These are phyloP conservation scores for Proterorhinus semilunaris DNA, from an alignment of 2,113 vertebrate genomes.

Conservation along the genomic window DNA sequence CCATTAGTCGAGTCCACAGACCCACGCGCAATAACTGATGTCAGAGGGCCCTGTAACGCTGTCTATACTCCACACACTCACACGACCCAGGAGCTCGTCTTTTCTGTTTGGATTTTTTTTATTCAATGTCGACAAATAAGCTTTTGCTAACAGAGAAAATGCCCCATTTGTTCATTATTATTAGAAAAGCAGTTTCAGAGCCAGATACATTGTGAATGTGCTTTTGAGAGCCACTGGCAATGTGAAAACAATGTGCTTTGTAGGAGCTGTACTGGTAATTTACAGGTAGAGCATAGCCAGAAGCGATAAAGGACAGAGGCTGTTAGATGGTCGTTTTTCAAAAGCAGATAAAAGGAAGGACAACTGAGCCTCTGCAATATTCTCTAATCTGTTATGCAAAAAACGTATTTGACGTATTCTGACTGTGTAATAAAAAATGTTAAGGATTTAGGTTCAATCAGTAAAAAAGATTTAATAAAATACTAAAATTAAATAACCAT, in stretches of 20 bases:
- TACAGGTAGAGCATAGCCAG: constrained; percentile 17
- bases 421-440: no score
- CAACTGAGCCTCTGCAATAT: not conserved
- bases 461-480: no score
- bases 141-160: constrained; percentile 18
- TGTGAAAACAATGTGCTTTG: constrained; percentile 28
- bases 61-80: constrained; percentile 29
- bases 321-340: constrained; percentile 5
- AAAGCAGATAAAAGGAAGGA: not conserved
- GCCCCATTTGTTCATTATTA: constrained; percentile 20
- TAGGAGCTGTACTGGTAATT: constrained; percentile 16
- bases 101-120: constrained; percentile 39
- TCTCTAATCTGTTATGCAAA: not conserved
- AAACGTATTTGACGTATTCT: not conserved
- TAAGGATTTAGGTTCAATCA: no score
- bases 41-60: constrained; percentile 40
- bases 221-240: constrained; percentile 17
- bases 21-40: constrained; percentile 46
- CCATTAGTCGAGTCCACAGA: constrained; percentile 62
- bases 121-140: constrained; percentile 36
- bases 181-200: constrained; percentile 30
- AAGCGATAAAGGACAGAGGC: constrained; percentile 13
- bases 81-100: constrained; percentile 36
- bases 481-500: no score
- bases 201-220: constrained; percentile 25